Evolutionary conservation across 2,797 vertebrate genomes (phyloP), one percentile per base, ranked within the genome.

Genomic region (Trichosurus vulpecula): DNA sequence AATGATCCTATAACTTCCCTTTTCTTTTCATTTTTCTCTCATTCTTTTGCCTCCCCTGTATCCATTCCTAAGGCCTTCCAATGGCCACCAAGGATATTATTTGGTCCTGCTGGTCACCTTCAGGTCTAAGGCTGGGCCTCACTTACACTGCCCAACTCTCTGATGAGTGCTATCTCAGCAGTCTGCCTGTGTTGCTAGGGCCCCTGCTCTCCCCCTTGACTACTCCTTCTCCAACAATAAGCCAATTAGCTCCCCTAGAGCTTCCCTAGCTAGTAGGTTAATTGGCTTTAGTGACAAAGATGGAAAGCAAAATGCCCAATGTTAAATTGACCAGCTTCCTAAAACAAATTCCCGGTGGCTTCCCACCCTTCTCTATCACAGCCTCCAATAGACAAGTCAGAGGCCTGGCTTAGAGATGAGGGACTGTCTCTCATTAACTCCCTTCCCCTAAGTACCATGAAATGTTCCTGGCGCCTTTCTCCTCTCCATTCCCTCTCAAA

Each of bases 211-310:
- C 58, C 92, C 58, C 22, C 10, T 47, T 52, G 61, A 41, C 29
- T 53, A 54, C 27, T 54, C 1, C 41, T 2, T 56, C 57, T 95
- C 90, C 52, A 81, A 92, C 96, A 97, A 95, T 31, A 94, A 91
- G 74, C 55, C 92, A 94, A 90, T 96, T 95, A 96, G 54, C 95
- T 54, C 93, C 92, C 56, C 58, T 52, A 91, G 90, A 89, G 90
- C 87, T 74, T 91, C 93, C 91, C 89, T 90, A 90, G 91, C 53
- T 52, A 0, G 2, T 52, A 90, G 94, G 93, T 95, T 96, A 97
- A 97, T 94, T 95, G 94, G 87, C 74, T 96, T 93, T 57, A 22
- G 22, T 52, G 93, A 96, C 95, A 97, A 41, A 97, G 93, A 96
- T 93, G 47, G 91, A 97, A 89, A 53, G 27, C 51, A 61, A 97